These are phyloP conservation scores for Heliconius eleuchia DNA, from an alignment of 1,140 invertebrate genomes.

Conservation along the genomic window DNA sequence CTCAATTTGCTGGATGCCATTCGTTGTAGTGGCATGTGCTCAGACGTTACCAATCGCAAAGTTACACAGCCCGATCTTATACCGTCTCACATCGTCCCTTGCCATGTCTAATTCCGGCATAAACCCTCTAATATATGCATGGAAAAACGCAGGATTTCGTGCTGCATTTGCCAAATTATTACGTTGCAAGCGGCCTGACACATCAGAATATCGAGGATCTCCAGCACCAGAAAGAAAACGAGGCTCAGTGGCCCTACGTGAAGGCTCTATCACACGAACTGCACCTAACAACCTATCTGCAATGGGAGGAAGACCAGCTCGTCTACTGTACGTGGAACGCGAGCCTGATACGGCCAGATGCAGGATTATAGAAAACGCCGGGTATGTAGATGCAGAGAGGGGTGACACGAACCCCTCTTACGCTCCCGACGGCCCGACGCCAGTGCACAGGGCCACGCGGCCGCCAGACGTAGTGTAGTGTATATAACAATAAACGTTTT, in stretches of 20 bases:
- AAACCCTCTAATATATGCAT: conserved; percentile 90
- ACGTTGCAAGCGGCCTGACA: conserved; percentile 83
- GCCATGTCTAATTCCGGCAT: conserved; percentile 89
- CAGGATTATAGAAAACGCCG: conserved; percentile 79
- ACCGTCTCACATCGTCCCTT: conserved; percentile 86
- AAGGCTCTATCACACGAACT: conserved; percentile 69
- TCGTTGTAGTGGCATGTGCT: conserved; percentile 85
- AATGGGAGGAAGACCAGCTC: conserved; percentile 62
- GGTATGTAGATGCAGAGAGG: conserved; percentile 69
- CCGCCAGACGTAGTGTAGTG: conserved; percentile 69
- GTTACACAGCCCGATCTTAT: conserved; percentile 81
- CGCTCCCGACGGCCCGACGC: conserved; percentile 70
- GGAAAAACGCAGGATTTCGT: conserved; percentile 89
- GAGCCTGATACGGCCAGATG: conserved; percentile 66
- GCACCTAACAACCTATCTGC: conserved; percentile 53
- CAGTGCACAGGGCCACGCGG: conserved; percentile 59
- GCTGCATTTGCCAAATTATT: conserved; percentile 85
- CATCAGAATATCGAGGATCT: conserved; percentile 73
- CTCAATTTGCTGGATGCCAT: conserved; percentile 89
- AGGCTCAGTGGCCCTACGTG: conserved; percentile 69
- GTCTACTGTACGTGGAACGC: conserved; percentile 66
- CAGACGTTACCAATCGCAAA: conserved; percentile 81
- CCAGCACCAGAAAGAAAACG: conserved; percentile 69
- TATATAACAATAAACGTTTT: conserved; percentile 59
- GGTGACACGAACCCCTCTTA: conserved; percentile 74